Evolutionary conservation across 2,113 vertebrate genomes (phyloP).

Genomic region (Uria aalge): DNA sequence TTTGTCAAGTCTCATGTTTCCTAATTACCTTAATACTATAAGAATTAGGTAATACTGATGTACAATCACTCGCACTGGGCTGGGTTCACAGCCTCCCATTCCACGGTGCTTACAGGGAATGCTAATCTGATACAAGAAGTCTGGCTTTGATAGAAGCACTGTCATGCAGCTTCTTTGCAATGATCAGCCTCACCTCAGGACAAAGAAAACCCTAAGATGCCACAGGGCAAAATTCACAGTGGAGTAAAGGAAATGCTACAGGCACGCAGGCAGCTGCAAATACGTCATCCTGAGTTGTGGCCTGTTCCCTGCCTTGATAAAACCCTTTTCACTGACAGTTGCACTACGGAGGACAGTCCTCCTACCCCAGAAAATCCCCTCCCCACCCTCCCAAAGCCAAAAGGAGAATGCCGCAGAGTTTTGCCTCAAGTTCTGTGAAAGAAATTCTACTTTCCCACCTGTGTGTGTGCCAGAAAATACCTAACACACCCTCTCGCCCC

Average conservation of each 20-base stretch:
- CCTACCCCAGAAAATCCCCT: background rate
- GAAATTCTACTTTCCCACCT: background rate
- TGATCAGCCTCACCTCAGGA: background rate
- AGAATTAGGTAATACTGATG: constrained; percentile 52
- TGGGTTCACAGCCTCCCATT: constrained; percentile 5
- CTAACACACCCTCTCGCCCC: background rate
- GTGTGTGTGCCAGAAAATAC: background rate
- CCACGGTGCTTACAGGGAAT: background rate
- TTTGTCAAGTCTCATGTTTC: constrained; percentile 49
- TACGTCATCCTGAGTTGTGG: background rate
- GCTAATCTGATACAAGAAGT: background rate
- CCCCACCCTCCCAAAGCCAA: background rate
- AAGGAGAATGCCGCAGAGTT: background rate
- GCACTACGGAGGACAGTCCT: too few relatives aligned
- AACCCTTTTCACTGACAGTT: background rate
- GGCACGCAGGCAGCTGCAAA: background rate
- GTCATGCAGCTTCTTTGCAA: background rate
- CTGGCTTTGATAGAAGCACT: background rate
- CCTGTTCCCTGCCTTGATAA: background rate
- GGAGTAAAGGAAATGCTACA: background rate
- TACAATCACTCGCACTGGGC: background rate
- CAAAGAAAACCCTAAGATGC: background rate
- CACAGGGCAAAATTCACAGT: background rate
- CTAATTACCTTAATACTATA: constrained; percentile 58
- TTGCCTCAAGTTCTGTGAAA: background rate